Percentiles rank a stretch among this genome's conserved stretches.
Evolutionary conservation across 2,888 invertebrate genomes (phyloP).

Genomic region (Auanema freiburgensis): DNA sequence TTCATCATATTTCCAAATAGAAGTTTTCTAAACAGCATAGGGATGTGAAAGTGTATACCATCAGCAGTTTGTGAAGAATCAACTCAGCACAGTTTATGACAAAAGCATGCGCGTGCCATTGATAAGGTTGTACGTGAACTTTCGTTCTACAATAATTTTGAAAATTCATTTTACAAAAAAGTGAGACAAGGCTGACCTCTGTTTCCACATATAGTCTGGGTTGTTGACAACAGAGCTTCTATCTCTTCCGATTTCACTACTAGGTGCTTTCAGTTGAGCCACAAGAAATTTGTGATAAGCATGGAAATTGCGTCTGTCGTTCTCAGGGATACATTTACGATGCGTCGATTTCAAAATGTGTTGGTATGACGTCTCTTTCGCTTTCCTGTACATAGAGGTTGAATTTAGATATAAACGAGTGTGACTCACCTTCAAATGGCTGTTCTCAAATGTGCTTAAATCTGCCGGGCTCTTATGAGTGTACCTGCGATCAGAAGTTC

Average conservation of each 20-base stretch:
- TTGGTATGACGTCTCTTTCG: slow-evolving; percentile 29
- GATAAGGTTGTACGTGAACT: too few species aligned
- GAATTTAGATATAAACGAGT: slow-evolving; percentile 80
- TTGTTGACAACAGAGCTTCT: not conserved
- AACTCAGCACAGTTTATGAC: too few species aligned
- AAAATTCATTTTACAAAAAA: too few species aligned
- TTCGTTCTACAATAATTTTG: too few species aligned
- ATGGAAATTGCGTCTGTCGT: slow-evolving; percentile 46
- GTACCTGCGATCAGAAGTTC: slow-evolving; percentile 88
- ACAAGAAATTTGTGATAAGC: slow-evolving; percentile 44
- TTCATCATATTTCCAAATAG: too few species aligned
- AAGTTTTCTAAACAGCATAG: too few species aligned
- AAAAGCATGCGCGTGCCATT: too few species aligned
- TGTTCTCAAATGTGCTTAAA: slow-evolving; percentile 93
- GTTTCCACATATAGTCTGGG: not conserved
- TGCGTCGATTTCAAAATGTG: slow-evolving; percentile 38
- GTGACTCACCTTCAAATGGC: slow-evolving; percentile 65
- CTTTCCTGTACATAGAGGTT: not conserved
- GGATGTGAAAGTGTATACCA: too few species aligned
- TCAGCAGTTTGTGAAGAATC: not conserved
- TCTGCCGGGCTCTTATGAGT: slow-evolving; percentile 89
- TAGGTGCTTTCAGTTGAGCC: slow-evolving; percentile 19
- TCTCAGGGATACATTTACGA: slow-evolving; percentile 43
- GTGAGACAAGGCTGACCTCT: not conserved
- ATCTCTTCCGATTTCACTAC: not conserved